Conservation (phyloP, 2,113 vertebrate genomes). For the Podarcis cretensis region DNA sequence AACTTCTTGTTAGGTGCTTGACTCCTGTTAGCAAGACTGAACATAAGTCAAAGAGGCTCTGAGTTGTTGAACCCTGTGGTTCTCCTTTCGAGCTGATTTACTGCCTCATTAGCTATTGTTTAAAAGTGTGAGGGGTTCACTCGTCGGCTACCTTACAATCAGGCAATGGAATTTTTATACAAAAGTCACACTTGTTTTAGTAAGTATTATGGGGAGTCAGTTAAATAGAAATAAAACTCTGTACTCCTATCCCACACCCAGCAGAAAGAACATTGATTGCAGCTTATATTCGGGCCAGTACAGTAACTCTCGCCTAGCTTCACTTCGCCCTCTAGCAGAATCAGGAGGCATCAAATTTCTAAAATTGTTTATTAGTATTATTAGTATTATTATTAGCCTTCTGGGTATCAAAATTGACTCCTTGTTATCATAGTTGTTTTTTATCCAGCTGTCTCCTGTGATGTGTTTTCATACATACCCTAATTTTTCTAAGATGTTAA, state of each 20-base stretch:
- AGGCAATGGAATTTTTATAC: neutral
- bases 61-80: neutral
- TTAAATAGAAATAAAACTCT: too few species aligned
- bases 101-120: constrained; percentile 6
- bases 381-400: neutral
- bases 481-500: neutral
- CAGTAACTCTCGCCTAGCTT: neutral
- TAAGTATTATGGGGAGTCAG: neutral
- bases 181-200: neutral
- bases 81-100: neutral
- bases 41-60: neutral
- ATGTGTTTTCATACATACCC: too few species aligned
- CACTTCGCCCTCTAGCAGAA: neutral
- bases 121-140: neutral
- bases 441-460: neutral
- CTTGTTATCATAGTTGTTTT: neutral
- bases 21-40: neutral
- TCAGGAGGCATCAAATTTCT: neutral
- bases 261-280: neutral
- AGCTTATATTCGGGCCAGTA: too few species aligned
- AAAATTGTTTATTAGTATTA: neutral
- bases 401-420: neutral
- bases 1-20: neutral
- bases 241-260: too few species aligned
- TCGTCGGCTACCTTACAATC: neutral